phyloP scores from a whole-genome alignment of 2,888 invertebrate species.

The Dryomyza anilis region DNA sequence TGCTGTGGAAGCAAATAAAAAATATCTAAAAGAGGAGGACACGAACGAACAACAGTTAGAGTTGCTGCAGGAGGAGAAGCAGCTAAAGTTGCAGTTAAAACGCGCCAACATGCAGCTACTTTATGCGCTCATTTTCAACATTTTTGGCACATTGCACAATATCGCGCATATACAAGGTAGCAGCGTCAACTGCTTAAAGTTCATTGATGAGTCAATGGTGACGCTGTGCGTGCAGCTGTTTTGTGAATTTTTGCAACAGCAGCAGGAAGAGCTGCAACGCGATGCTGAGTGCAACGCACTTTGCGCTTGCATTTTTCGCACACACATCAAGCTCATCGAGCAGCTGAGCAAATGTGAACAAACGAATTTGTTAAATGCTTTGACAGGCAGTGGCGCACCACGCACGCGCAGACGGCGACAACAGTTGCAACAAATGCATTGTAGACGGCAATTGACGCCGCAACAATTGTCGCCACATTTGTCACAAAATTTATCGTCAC shows the following conservation, averaged over 20 bases:
- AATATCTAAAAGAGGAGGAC: not conserved
- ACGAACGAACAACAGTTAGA: not conserved
- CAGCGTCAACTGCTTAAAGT: constrained; percentile 37
- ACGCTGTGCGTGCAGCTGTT: constrained; percentile 49
- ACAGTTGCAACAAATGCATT: constrained; percentile 47
- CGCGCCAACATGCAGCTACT: constrained; percentile 38
- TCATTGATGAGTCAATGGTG: constrained; percentile 48
- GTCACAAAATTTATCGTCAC: no score
- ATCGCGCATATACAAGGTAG: constrained; percentile 37
- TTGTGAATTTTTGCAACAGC: constrained; percentile 35
- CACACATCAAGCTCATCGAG: constrained; percentile 50
- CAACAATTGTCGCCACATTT: no score
- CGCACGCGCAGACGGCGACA: constrained; percentile 36
- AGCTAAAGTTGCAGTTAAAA: no score
- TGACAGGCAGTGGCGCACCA: constrained; percentile 28
- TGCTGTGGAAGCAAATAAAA: constrained; percentile 33
- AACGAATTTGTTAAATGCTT: constrained; percentile 25
- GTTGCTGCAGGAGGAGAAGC: no score
- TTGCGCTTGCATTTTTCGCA: constrained; percentile 43
- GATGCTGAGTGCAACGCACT: not conserved
- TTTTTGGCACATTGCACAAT: constrained; percentile 56
- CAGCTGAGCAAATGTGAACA: constrained; percentile 47
- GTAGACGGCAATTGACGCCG: constrained; percentile 36
- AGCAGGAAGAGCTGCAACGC: constrained; percentile 20
- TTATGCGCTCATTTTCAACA: constrained; percentile 50